These are phyloP conservation scores for Camponotus vicinus DNA, from an alignment of 1,140 invertebrate genomes.

Conservation along the genomic window DNA sequence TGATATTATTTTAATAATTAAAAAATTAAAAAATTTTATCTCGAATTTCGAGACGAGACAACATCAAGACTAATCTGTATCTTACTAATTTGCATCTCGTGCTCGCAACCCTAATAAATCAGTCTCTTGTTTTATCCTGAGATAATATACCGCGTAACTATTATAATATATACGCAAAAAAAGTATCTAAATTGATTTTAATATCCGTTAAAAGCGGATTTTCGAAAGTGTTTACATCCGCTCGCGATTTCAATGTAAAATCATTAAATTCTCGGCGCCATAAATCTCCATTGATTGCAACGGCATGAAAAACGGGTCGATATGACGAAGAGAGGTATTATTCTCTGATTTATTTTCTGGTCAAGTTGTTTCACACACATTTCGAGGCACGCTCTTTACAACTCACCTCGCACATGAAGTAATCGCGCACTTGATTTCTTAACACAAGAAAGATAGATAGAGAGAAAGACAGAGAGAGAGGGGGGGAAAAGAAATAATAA, in stretches of 20 bases:
- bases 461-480: no score
- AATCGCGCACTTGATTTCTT: constrained; percentile 32
- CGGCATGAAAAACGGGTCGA: constrained; percentile 38
- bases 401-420: neutral
- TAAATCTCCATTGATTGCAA: constrained; percentile 38
- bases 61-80: no score
- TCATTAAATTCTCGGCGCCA: constrained; percentile 14
- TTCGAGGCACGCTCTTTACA: constrained; percentile 17
- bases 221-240: neutral
- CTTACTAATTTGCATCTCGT: no score
- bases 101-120: neutral
- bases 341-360: constrained; percentile 27
- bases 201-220: neutral
- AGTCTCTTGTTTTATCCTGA: neutral
- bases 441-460: neutral
- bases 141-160: neutral
- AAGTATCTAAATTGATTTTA: neutral
- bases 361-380: constrained; percentile 29
- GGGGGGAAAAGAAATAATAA: no score
- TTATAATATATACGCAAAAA: neutral
- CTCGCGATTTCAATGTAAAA: constrained; percentile 26
- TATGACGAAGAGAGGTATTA: constrained; percentile 3
- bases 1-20: no score
- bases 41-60: no score
- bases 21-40: no score